These are phyloP conservation scores for Heliconius charithonia DNA, from an alignment of 2,888 invertebrate genomes.

Conservation along the genomic window DNA sequence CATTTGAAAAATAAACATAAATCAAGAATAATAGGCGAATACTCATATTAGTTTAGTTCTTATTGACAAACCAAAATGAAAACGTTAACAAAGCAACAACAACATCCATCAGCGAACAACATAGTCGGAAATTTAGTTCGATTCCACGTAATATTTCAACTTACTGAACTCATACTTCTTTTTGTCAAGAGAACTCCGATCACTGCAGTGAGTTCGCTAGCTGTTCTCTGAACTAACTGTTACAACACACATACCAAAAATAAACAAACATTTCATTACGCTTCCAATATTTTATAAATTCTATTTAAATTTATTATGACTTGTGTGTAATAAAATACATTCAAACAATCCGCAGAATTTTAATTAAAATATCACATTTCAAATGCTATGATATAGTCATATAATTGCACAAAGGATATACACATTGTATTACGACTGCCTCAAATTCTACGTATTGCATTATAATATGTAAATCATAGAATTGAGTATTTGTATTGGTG, in stretches of 20 bases:
- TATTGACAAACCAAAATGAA: background rate
- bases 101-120: background rate
- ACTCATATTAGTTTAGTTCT: background rate
- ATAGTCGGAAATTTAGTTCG: background rate
- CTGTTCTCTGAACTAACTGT: background rate
- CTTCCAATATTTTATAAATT: background rate
- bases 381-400: background rate
- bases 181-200: background rate
- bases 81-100: background rate
- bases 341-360: background rate
- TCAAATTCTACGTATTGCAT: constrained; percentile 5
- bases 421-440: background rate
- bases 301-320: background rate
- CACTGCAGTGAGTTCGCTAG: background rate
- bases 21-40: background rate
- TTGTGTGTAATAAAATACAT: background rate
- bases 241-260: background rate
- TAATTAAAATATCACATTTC: constrained; percentile 9
- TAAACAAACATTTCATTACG: background rate
- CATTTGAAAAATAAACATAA: no score
- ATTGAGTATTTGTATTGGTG: constrained; percentile 6
- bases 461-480: constrained; percentile 8
- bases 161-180: background rate
- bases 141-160: background rate
- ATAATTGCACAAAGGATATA: background rate